These are phyloP conservation scores for Phoxinus phoxinus DNA, from an alignment of 2,113 vertebrate species.

Conservation along the genomic window DNA sequence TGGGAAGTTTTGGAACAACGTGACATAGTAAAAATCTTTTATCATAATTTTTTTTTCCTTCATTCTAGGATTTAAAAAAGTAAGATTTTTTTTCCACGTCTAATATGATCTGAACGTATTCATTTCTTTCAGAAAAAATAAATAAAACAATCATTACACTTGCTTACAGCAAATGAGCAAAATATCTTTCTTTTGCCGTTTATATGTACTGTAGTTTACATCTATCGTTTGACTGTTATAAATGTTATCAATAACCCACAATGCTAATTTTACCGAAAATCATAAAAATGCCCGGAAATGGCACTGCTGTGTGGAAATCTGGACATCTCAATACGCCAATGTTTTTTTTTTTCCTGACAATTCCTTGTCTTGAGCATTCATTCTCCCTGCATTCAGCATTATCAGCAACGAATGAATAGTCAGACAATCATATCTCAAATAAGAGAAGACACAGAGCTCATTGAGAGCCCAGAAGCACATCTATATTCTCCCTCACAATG, in stretches of 20 bases:
- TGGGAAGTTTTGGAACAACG: neutral
- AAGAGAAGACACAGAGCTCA: constrained; percentile 40
- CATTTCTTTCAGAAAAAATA: neutral
- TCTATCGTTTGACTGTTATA: neutral
- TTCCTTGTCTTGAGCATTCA: constrained; percentile 3
- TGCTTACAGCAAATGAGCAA: neutral
- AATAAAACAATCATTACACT: too few relatives aligned
- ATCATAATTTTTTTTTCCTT: too few relatives aligned
- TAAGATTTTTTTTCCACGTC: too few relatives aligned
- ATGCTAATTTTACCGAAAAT: neutral
- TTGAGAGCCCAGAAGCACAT: constrained; percentile 17
- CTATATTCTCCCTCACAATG: constrained; percentile 51
- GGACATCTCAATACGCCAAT: neutral
- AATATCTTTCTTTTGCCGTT: neutral
- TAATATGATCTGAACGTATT: too few relatives aligned
- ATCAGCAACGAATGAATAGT: constrained; percentile 20
- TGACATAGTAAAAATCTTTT: too few relatives aligned
- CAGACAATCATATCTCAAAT: constrained; percentile 39
- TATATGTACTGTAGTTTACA: neutral
- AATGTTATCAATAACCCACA: neutral
- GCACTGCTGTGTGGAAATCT: neutral
- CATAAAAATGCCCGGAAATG: neutral
- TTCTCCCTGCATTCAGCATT: constrained; percentile 47
- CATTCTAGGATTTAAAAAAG: too few relatives aligned
- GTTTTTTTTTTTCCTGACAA: neutral